Base-by-base conservation (phyloP, 2,888 invertebrate genomes). In the Anodontia alba region DNA sequence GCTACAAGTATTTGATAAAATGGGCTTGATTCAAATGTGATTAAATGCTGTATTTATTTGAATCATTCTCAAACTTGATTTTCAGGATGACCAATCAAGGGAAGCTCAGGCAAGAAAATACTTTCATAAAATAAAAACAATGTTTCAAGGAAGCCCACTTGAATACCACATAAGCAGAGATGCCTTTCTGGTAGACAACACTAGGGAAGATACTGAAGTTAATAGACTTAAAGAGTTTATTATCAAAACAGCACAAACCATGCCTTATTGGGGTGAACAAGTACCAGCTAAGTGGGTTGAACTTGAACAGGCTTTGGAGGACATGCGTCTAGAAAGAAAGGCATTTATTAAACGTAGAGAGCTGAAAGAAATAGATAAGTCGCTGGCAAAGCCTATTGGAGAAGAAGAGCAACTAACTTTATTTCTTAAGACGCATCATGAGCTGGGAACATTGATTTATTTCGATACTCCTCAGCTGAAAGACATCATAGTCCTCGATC, bases 211-310 rank as follows among this genome's bases (percentile, higher is more conserved):
- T 36, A 36, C 71, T 31, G 67, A 71, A 23, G 42, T 83, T 8
- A 77, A 73, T 12, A 54, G 49, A 42, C 42, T 83, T n/a, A 73
- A 75, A 66, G 70, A 57, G 5, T 29, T 42, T 15, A 66, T 80
- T 5, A 66, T 83, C 29, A 49, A 71, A 29, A 71, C 76, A 26
- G 68, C 83, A 1, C 73, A 77, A 20, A 68, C 26, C 2, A 72
- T 77, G 74, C 77, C 79, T 10, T 75, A 62, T 26, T 83, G 83
- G 83, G 83, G 77, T 17, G 77, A 77, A n/a, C 38, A 77, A 33
- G 54, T 79, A 15, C 83, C 83, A n/a, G 83, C 83, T 17, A 80
- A 74, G 43, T 83, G 79, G 79, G 57, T 83, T 43, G 80, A 83
- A 36, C 72, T 83, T 29, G 77, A 83, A 57, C 83, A 80, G 57